Evolutionary conservation across 2,797 vertebrate species (phyloP).

Genomic region (Muscicapa comitata): DNA sequence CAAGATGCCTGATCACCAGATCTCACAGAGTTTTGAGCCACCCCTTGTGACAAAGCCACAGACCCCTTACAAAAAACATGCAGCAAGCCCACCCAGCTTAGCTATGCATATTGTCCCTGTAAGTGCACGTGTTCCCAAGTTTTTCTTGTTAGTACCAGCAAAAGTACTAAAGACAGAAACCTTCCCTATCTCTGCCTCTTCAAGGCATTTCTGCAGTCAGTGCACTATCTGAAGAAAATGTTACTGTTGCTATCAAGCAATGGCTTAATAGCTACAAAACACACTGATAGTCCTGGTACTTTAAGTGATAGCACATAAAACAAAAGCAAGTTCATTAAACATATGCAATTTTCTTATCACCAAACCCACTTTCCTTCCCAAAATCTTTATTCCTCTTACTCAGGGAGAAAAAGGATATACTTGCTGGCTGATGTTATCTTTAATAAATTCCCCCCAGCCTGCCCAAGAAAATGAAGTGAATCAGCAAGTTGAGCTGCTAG

Average conservation of each 20-base stretch:
- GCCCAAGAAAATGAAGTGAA: background rate
- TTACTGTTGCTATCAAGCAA: background rate
- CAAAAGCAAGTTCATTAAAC: background rate
- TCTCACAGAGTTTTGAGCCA: background rate
- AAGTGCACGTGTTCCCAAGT: background rate
- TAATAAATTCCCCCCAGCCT: background rate
- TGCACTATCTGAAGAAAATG: background rate
- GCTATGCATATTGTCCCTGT: fast-evolving
- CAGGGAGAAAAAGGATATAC: background rate
- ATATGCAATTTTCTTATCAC: background rate
- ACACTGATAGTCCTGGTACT: background rate
- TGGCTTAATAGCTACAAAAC: background rate
- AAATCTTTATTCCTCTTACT: background rate
- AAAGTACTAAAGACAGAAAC: background rate
- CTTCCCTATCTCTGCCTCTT: background rate
- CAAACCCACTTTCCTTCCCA: background rate
- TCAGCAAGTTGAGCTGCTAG: background rate
- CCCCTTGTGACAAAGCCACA: background rate
- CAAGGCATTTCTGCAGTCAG: background rate
- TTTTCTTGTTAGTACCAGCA: background rate
- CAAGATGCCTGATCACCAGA: background rate
- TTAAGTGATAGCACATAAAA: background rate
- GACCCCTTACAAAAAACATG: background rate
- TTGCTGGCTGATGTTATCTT: background rate
- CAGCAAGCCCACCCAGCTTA: background rate